Percentiles rank a stretch among this genome's conserved stretches.
phyloP scores from a whole-genome alignment of 2,113 vertebrate genomes.

The Tretioscincus oriximinensis region DNA sequence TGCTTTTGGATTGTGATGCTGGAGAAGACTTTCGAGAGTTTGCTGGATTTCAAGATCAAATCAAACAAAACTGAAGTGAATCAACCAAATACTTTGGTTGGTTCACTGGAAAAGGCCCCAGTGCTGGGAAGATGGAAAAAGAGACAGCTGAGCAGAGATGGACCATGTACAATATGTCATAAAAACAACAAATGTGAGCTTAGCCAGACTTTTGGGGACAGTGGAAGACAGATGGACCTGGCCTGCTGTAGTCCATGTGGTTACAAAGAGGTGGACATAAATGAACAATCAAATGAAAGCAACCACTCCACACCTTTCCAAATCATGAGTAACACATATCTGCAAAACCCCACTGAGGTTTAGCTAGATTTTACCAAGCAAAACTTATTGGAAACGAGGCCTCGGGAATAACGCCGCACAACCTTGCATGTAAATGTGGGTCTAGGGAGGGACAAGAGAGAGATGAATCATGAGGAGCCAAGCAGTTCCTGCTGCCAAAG shows the following conservation, averaged over 20 bases:
- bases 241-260: not conserved
- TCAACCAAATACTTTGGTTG: no score
- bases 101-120: no score
- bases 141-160: no score
- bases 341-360: not conserved
- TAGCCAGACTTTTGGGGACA: no score
- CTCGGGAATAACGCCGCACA: not conserved
- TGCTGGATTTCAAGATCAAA: no score
- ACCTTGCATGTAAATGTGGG: not conserved
- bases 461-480: not conserved
- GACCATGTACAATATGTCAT: no score
- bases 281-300: not conserved
- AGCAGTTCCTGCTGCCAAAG: not conserved
- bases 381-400: not conserved
- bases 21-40: no score
- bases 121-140: no score
- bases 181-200: no score
- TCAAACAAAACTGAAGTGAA: no score
- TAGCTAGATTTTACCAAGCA: not conserved
- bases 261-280: not conserved
- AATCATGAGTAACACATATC: not conserved
- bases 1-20: no score
- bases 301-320: not conserved
- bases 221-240: no score
- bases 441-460: not conserved